Percentiles rank a stretch among this genome's conserved stretches.
These are phyloP conservation scores for Leucosticte australis DNA, from an alignment of 2,113 vertebrate species.

Conservation along the genomic window DNA sequence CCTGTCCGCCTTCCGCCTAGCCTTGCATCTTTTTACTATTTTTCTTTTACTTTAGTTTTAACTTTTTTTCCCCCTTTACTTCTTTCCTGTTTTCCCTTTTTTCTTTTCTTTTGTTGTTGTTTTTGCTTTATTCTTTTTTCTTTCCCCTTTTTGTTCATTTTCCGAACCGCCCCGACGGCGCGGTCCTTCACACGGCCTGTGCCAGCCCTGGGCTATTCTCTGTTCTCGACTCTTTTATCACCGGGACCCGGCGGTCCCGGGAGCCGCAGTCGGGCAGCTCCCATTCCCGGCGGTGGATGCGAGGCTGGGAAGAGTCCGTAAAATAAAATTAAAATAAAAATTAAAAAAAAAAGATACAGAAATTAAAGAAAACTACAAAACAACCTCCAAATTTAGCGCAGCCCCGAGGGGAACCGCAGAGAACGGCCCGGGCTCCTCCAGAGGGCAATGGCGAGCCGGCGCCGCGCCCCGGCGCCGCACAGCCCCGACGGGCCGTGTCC, in stretches of 20 bases:
- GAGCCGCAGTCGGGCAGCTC: neutral
- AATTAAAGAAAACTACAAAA: neutral
- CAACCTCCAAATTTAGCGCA: neutral
- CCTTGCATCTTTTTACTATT: rapidly evolving
- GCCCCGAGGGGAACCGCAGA: neutral
- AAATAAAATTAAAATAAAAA: neutral
- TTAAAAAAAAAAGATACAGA: too few relatives aligned
- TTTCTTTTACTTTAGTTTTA: neutral
- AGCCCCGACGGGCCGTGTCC: neutral
- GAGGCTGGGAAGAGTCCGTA: too few relatives aligned
- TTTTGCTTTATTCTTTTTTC: too few relatives aligned
- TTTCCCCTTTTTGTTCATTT: neutral
- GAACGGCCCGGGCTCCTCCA: neutral
- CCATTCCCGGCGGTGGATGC: neutral
- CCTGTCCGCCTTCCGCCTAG: neutral
- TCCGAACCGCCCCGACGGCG: neutral
- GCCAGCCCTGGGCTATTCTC: neutral
- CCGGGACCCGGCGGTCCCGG: neutral
- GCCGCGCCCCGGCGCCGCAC: neutral
- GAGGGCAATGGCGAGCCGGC: neutral
- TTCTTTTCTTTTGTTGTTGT: neutral
- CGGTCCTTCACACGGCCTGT: neutral
- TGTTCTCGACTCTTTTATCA: neutral
- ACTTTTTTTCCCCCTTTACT: too few relatives aligned
- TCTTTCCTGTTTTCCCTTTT: neutral